phyloP scores from a whole-genome alignment of 2,797 vertebrate genomes.

The Gobio occitaniae region DNA sequence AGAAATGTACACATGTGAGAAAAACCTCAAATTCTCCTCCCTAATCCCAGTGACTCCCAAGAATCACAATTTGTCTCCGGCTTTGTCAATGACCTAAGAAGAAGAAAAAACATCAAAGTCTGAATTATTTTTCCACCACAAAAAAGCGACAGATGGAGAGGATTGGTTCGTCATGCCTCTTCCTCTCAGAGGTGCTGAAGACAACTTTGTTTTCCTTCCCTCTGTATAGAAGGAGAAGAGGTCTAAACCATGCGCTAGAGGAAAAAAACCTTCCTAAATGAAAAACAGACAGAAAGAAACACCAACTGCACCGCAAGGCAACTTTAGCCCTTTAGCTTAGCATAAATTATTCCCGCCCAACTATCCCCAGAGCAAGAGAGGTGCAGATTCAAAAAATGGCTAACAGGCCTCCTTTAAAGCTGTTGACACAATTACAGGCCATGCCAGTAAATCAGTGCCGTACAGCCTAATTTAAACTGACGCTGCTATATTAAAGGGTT shows the following conservation, averaged over 20 bases:
- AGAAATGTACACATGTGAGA: background rate
- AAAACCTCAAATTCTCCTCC: background rate
- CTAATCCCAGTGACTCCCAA: slow-evolving; percentile 17
- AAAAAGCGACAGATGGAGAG: slow-evolving; percentile 41
- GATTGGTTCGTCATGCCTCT: slow-evolving; percentile 48
- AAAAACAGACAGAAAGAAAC: slow-evolving; percentile 69
- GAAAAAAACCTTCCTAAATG: slow-evolving; percentile 22
- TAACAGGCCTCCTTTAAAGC: slow-evolving; percentile 39
- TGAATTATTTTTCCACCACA: slow-evolving; percentile 33
- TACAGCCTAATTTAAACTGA: slow-evolving; percentile 56
- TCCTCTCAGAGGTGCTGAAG: slow-evolving; percentile 33
- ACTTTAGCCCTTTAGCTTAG: slow-evolving; percentile 33
- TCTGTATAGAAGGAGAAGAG: slow-evolving; percentile 1
- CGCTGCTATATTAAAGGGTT: slow-evolving; percentile 60
- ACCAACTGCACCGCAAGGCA: slow-evolving; percentile 58
- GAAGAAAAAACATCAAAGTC: slow-evolving; percentile 43
- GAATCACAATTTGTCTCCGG: slow-evolving; percentile 23
- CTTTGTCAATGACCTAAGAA: slow-evolving; percentile 20
- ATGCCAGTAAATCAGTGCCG: slow-evolving; percentile 44
- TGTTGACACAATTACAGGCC: slow-evolving; percentile 58
- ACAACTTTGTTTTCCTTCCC: slow-evolving; percentile 29
- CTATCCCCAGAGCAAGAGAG: background rate
- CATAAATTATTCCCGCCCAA: slow-evolving; percentile 28
- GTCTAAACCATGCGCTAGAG: slow-evolving; percentile 14
- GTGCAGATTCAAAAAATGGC: slow-evolving; percentile 14